Conservation (phyloP, 2,113 vertebrate genomes). For the Mohoua ochrocephala region DNA sequence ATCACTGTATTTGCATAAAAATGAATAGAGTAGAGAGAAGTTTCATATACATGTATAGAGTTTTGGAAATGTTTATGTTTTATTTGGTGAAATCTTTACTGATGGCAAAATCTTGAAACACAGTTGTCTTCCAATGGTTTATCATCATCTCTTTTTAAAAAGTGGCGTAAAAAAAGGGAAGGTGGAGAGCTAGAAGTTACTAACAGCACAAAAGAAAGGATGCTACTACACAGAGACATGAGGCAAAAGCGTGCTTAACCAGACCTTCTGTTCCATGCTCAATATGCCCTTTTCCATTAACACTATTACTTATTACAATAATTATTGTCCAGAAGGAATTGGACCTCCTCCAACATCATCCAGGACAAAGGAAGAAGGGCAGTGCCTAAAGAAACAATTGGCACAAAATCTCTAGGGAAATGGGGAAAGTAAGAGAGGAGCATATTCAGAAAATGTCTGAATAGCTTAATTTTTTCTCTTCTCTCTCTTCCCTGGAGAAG, state of each 20-base stretch:
- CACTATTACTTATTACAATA: neutral
- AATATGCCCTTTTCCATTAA: neutral
- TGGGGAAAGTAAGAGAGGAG: neutral
- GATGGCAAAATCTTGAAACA: neutral
- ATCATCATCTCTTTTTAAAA: neutral
- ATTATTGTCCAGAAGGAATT: neutral
- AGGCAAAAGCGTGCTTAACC: neutral
- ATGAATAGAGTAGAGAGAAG: neutral
- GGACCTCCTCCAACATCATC: neutral
- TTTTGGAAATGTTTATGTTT: neutral
- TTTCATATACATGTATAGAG: neutral
- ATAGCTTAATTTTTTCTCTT: neutral
- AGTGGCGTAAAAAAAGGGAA: neutral
- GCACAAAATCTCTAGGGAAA: neutral
- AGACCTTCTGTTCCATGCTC: neutral
- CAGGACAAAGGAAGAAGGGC: neutral
- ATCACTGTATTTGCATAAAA: neutral
- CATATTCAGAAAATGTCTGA: neutral
- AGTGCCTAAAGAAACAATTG: neutral
- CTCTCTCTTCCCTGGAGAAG: neutral
- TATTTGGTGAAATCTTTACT: neutral
- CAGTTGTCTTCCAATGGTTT: neutral
- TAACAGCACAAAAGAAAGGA: neutral
- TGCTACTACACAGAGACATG: neutral
- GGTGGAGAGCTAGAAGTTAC: neutral